Base-by-base conservation (phyloP, 2,888 invertebrate genomes). In the Phortica magna region DNA sequence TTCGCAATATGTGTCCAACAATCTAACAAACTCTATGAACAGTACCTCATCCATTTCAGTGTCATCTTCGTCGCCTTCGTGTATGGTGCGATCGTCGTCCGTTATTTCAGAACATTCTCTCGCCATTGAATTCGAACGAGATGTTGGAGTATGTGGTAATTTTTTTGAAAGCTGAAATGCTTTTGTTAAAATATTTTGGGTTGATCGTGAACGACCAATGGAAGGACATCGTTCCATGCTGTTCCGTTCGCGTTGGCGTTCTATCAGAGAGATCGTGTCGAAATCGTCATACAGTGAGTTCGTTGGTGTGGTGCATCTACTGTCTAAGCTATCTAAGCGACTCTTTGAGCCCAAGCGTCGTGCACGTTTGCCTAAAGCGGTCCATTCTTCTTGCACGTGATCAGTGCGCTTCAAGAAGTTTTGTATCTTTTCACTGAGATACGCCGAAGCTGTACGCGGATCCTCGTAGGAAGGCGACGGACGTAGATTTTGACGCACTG, bases 351-450 rank as follows among this genome's bases (percentile, higher is more conserved):
- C 94, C 82, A 93, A 94, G 12, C 83, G 79, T 42, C 84, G 83
- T 72, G 84, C 83, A 12, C 85, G 83, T 75, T 94, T 94, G 0
- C 96, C 96, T 72, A 95, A 85, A 79, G 95, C 93, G 76, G 94
- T 93, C 97, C 97, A 97, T 89, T 97, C 96, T 86, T 97, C 96
- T 94, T 96, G 96, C 0, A 97, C 95, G 91, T 97, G 97, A 91
- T 97, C 97, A 3, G 97, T 97, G 80, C 96, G 94, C 87, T 94
- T 94, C 48, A 97, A 92, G 86, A 97, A 97, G 88, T 95, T 95
- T 75, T 95, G 94, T 74, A 97, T 97, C 92, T 96, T 96, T 53
- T 93, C 94, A 43, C 95, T 94, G 19, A 97, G 92, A 82, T 95
- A 95, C 77, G 95, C 95, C 0, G 96, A 96, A 1, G 96, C 95